Percentiles rank a stretch among this genome's conserved stretches.
Evolutionary conservation across 2,797 vertebrate species (phyloP).

Genomic region (Chiloscyllium punctatum): DNA sequence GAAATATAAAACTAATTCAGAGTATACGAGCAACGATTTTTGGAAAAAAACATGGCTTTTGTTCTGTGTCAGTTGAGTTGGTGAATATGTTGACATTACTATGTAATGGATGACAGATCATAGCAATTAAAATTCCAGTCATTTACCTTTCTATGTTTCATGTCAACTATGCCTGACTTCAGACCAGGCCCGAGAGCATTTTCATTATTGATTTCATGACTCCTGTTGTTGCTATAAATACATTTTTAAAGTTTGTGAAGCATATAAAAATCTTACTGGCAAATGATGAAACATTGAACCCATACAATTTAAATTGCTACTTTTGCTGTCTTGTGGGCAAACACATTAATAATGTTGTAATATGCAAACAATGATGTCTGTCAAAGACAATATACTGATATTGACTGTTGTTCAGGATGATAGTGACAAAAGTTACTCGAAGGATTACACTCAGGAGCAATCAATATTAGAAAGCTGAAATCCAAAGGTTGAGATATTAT

Average conservation of each 20-base stretch:
- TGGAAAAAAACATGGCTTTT: conserved; percentile 71
- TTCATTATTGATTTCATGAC: conserved; percentile 68
- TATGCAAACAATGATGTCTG: conserved; percentile 32
- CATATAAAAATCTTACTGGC: conserved; percentile 26
- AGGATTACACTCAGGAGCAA: conserved; percentile 24
- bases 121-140: conserved; percentile 95
- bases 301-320: conserved; percentile 29
- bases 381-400: conserved; percentile 32
- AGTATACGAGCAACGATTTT: conserved; percentile 63
- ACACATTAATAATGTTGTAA: conserved; percentile 35
- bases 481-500: conserved; percentile 1
- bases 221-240: conserved; percentile 53
- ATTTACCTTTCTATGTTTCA: conserved; percentile 82
- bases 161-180: conserved; percentile 72
- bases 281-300: conserved; percentile 34
- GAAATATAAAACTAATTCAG: conserved; percentile 19
- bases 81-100: conserved; percentile 76
- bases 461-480: conserved; percentile 17
- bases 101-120: conserved; percentile 84
- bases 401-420: conserved; percentile 29
- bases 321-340: conserved; percentile 30
- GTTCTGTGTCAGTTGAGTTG: conserved; percentile 71
- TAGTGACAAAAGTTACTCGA: conserved; percentile 14
- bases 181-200: conserved; percentile 55
- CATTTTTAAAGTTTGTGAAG: conserved; percentile 54